phyloP scores from a whole-genome alignment of 2,113 vertebrate genomes.

The Perognathus longimembris region DNA sequence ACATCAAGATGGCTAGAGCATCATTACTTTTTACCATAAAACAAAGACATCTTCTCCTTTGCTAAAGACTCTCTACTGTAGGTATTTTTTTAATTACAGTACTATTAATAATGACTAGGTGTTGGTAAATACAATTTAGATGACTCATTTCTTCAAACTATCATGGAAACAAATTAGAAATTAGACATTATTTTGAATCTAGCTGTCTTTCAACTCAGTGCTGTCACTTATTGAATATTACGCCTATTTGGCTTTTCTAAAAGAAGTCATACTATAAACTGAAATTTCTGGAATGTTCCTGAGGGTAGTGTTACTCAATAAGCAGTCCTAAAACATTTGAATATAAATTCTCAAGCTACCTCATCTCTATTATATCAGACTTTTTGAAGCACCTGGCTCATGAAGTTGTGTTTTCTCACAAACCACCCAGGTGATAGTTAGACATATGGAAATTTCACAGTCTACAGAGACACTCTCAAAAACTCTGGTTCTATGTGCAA shows the following conservation, averaged over 20 bases:
- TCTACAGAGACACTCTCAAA: not conserved
- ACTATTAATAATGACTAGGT: constrained; percentile 11
- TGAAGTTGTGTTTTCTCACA: not conserved
- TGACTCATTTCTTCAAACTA: constrained; percentile 55
- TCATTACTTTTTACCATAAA: constrained; percentile 9
- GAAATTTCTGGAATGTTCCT: not conserved
- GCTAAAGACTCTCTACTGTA: not conserved
- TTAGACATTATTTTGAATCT: not conserved
- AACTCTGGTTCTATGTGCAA: not conserved
- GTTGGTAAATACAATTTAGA: not conserved
- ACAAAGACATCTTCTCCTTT: constrained; percentile 29
- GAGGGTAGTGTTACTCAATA: not conserved
- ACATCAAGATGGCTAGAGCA: constrained; percentile 11
- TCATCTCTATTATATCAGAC: not conserved
- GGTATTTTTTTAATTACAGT: constrained; percentile 33
- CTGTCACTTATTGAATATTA: not conserved
- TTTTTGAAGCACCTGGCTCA: not conserved
- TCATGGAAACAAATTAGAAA: constrained; percentile 53
- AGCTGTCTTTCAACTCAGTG: not conserved
- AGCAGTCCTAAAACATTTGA: not conserved
- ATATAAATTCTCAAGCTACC: not conserved
- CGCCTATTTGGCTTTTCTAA: not conserved
- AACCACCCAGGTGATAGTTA: not conserved
- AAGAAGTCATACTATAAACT: not conserved
- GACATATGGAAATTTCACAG: not conserved